These are phyloP conservation scores for Nasonovia ribisnigri DNA, from an alignment of 2,888 invertebrate genomes.

Conservation along the genomic window DNA sequence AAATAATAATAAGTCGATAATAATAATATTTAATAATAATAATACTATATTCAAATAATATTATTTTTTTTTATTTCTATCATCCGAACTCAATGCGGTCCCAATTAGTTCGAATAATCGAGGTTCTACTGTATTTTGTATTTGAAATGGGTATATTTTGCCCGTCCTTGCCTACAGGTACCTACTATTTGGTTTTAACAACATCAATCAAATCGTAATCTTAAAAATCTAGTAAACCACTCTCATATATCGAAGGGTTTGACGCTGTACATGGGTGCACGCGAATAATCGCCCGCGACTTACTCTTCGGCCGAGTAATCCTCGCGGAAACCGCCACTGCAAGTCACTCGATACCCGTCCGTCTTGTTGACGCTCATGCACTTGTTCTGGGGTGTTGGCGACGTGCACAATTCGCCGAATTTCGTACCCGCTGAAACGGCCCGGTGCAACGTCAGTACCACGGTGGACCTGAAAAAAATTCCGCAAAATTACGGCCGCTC, in stretches of 20 bases:
- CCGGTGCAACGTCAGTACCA: neutral
- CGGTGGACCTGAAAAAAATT: neutral
- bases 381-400: conserved; percentile 30
- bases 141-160: neutral
- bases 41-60: too few relatives aligned
- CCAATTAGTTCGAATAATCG: too few relatives aligned
- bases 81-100: too few relatives aligned
- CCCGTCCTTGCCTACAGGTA: too few relatives aligned
- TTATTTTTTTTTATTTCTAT: too few relatives aligned
- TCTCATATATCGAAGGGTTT: neutral
- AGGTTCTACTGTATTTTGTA: too few relatives aligned
- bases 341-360: conserved; percentile 42
- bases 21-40: too few relatives aligned
- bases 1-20: too few relatives aligned
- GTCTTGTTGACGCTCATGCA: conserved; percentile 38
- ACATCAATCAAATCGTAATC: neutral
- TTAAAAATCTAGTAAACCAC: neutral
- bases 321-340: conserved; percentile 43
- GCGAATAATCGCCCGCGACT: neutral
- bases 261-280: neutral
- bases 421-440: conserved; percentile 9
- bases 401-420: conserved; percentile 43
- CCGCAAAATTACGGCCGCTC: neutral
- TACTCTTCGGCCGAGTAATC: conserved; percentile 37
- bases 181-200: too few relatives aligned